These are phyloP conservation scores for Cylindroiulus punctatus DNA, from an alignment of 2,888 invertebrate species.

Conservation along the genomic window DNA sequence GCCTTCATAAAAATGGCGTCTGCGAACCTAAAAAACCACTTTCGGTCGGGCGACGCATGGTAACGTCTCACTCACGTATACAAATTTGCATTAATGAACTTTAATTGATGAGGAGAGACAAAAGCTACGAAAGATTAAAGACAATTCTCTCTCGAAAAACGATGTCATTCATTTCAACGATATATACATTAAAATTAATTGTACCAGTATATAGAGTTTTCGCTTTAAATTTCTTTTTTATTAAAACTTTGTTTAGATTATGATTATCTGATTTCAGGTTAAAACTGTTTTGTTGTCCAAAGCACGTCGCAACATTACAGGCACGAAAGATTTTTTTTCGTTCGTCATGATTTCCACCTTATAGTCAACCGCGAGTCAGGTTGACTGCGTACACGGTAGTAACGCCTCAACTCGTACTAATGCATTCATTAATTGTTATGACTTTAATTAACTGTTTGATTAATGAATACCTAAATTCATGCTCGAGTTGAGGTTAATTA, in stretches of 20 bases:
- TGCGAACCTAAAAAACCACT: constrained; percentile 30
- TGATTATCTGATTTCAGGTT: not conserved
- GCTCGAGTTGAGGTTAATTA: constrained; percentile 1
- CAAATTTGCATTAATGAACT: constrained; percentile 14
- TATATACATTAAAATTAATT: not conserved
- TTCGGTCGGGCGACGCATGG: not conserved
- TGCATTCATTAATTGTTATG: not conserved
- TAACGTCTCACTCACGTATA: constrained; percentile 16
- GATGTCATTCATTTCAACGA: not conserved
- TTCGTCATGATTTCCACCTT: no score
- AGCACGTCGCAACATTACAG: no score
- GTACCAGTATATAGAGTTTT: not conserved
- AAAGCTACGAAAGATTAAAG: not conserved
- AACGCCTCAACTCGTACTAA: no score
- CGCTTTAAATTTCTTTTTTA: not conserved
- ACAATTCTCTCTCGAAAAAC: not conserved
- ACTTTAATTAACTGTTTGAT: not conserved
- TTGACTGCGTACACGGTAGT: no score
- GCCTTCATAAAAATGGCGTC: constrained; percentile 55
- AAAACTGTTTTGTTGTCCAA: not conserved
- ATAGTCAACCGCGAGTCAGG: no score
- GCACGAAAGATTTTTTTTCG: no score
- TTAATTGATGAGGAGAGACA: not conserved
- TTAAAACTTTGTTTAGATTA: not conserved
- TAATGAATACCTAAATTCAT: not conserved